Evolutionary conservation across 1,140 invertebrate genomes (phyloP).

Genomic region (Glomeris maerens): DNA sequence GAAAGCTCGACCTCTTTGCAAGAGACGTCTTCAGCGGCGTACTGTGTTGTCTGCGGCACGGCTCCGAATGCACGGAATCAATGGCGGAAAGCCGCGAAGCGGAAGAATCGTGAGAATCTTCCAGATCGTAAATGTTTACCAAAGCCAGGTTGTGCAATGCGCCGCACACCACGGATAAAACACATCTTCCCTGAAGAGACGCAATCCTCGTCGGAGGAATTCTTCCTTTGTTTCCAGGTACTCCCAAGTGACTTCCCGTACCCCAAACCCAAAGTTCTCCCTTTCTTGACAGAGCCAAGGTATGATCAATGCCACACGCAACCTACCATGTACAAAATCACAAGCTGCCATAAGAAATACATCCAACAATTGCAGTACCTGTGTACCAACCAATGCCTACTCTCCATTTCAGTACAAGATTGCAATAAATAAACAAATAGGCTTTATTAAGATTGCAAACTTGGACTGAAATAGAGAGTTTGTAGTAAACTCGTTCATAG

Average conservation of each 20-base stretch:
- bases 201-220: not conserved
- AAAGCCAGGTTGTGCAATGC: not conserved
- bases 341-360: no score
- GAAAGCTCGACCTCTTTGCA: not conserved
- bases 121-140: not conserved
- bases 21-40: not conserved
- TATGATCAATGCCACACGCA: slow-evolving; percentile 5
- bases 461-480: no score
- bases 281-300: not conserved
- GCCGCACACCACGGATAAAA: not conserved
- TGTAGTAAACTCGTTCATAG: no score
- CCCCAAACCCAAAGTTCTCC: slow-evolving; percentile 11
- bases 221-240: not conserved
- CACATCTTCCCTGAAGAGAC: not conserved
- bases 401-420: no score
- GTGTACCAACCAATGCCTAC: no score
- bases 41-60: not conserved
- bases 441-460: no score
- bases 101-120: not conserved
- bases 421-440: no score
- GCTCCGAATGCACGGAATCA: not conserved
- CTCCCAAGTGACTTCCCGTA: not conserved
- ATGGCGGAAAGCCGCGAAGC: not conserved
- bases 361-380: no score
- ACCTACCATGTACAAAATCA: no score